Base-by-base conservation (phyloP, 2,888 invertebrate genomes). In the Zaprionus obscuricornis region DNA sequence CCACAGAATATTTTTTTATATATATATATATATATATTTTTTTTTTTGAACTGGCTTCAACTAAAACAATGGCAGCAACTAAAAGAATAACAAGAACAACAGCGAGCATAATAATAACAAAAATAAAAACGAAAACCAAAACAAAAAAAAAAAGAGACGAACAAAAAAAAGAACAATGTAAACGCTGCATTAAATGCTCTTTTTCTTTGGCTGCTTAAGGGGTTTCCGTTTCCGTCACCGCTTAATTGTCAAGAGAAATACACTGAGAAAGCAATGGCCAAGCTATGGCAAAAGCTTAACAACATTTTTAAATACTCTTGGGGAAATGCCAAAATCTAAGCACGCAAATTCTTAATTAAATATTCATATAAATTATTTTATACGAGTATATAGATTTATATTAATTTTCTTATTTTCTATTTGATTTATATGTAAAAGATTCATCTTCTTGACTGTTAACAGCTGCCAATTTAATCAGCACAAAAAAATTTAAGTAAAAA, bases 181-280 rank as follows among this genome's bases (percentile, higher is more conserved):
- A 77, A 42, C 37, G 64, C 56, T 74, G 77, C 66, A 58, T 56
- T 76, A 73, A 81, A 84, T 73, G 66, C 63, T 69, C 40, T 54
- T 72, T 78, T 62, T 66, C 66, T 43, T 39, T 73, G 66, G 59
- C 55, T 45, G 65, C 50, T 63, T 24, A 18, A 63, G 45, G n/a
- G 51, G 26, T 65, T 65, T 78, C 67, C 75, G 72, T 31, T 74
- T 78, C 59, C 71, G 69, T 46, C 26, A 29, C 36, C 42, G 56
- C 58, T 60, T 59, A 73, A 58, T 81, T 81, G 73, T 56, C 40
- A 47, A 39, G 33, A 14, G 8, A 47, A 51, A 55, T 29, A 16
- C 29, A 26, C 20, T 6, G 36, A 3, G 11, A 45, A 40, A 29
- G 39, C 14, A 14, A 5, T n/a, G n/a, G n/a, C n/a, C n/a, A n/a